These are phyloP conservation scores for Philhelius pedissequus DNA, from an alignment of 2,888 invertebrate species.

Conservation along the genomic window DNA sequence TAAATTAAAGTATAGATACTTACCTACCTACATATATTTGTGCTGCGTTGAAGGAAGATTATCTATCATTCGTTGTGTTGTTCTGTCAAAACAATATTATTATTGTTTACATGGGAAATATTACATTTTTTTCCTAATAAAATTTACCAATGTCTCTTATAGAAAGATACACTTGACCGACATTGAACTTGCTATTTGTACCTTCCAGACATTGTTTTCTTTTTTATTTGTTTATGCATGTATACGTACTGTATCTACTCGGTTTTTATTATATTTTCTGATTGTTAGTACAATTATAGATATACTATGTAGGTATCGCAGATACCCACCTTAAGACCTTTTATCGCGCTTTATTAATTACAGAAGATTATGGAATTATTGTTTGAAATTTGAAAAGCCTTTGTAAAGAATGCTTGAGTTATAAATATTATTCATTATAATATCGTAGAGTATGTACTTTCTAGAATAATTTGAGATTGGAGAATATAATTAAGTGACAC, in stretches of 20 bases:
- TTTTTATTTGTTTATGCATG: conserved; percentile 2
- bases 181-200: conserved; percentile 31
- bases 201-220: background rate
- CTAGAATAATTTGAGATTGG: background rate
- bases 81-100: conserved; percentile 7
- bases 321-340: background rate
- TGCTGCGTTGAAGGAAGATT: background rate
- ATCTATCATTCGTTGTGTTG: conserved; percentile 28
- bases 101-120: conserved; percentile 21
- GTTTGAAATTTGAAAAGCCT: background rate
- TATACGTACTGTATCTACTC: too few species aligned
- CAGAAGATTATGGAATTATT: background rate
- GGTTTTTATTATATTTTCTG: background rate
- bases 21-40: too few species aligned
- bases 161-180: conserved; percentile 23
- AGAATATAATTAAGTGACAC: background rate
- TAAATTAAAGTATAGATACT: conserved; percentile 10
- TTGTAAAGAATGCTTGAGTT: background rate
- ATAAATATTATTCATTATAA: background rate
- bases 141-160: background rate
- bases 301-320: background rate
- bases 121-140: background rate
- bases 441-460: background rate
- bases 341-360: background rate
- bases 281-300: background rate